phyloP scores from a whole-genome alignment of 2,113 vertebrate genomes.

The Onychorhynchus coronatus region DNA sequence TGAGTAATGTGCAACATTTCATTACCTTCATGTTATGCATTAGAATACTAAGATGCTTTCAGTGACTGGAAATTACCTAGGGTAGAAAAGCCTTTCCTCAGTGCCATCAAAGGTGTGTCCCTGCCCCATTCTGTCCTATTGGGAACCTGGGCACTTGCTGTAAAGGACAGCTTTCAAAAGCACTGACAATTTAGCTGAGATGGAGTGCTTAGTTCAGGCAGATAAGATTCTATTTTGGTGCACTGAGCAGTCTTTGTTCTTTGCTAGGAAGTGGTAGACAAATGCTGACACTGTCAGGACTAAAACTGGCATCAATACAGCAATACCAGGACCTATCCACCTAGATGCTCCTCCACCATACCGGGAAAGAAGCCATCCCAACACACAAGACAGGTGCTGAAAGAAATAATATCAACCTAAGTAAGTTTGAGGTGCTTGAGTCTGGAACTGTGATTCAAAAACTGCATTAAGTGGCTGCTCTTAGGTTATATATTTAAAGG shows the following conservation, averaged over 20 bases:
- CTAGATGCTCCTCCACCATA: fast-evolving
- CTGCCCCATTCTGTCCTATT: fast-evolving
- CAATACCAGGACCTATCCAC: background rate
- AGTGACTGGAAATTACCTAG: background rate
- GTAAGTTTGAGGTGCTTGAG: background rate
- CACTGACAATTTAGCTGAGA: background rate
- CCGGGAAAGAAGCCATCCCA: fast-evolving
- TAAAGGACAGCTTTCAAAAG: background rate
- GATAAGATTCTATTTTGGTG: background rate
- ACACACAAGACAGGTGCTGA: background rate
- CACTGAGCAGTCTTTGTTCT: background rate
- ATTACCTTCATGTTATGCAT: background rate
- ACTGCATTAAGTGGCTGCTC: background rate
- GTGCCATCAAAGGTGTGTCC: background rate
- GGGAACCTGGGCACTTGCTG: background rate
- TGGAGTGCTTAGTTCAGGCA: background rate
- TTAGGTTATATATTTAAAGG: background rate
- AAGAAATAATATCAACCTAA: background rate
- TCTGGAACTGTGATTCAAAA: background rate
- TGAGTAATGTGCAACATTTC: background rate
- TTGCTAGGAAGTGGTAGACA: background rate
- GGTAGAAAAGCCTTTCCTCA: background rate
- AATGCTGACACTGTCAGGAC: fast-evolving
- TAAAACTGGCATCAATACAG: background rate
- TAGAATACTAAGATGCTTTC: background rate